These are phyloP conservation scores for Sciaenops ocellatus DNA, from an alignment of 2,797 vertebrate genomes.

Conservation along the genomic window DNA sequence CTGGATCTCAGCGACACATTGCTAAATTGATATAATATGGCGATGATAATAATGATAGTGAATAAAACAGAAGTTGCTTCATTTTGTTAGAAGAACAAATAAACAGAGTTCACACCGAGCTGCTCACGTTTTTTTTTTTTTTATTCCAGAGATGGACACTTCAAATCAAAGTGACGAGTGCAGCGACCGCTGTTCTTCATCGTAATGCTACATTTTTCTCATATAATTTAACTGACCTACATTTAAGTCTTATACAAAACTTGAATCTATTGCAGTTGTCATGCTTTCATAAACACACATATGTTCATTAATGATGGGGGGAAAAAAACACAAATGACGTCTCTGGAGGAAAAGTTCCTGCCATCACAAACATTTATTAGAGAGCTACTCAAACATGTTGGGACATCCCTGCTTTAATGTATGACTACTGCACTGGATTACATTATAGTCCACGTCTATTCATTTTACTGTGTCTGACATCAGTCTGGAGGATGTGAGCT, in stretches of 20 bases:
- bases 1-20: not conserved
- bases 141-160: not conserved
- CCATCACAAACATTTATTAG: too few species aligned
- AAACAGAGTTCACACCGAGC: not conserved
- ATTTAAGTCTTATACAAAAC: not conserved
- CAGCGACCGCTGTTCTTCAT: not conserved
- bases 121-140: not conserved
- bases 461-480: too few species aligned
- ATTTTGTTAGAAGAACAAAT: not conserved
- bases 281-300: not conserved
- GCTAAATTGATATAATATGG: not conserved
- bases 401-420: not conserved
- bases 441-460: too few species aligned
- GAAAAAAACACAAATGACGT: not conserved
- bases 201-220: not conserved
- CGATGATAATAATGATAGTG: not conserved
- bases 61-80: not conserved
- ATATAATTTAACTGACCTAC: not conserved
- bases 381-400: not conserved
- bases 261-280: not conserved
- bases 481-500: too few species aligned
- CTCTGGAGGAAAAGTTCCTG: not conserved
- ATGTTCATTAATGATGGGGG: not conserved
- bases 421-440: not conserved
- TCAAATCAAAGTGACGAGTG: not conserved